Evolutionary conservation across 2,113 vertebrate species (phyloP), one percentile per base, ranked within the genome.

Genomic region (Columba livia): DNA sequence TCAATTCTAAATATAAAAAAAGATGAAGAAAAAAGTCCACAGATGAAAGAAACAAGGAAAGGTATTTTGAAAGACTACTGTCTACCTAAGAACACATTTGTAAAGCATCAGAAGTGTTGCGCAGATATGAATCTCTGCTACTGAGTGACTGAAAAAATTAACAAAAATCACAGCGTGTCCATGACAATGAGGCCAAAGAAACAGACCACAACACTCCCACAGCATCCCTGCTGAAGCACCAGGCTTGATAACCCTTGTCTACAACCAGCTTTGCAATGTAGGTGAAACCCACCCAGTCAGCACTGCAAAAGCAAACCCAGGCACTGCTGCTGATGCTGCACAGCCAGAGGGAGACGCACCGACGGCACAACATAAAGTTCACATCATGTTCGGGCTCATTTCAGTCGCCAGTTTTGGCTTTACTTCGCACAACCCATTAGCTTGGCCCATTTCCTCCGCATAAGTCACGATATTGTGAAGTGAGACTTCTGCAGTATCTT

Each of bases 321-420:
- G 47, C 40, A 24, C 61, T 90, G 18, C 58, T 78, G 93, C 85
- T 95, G 91, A 84, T 90, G 84, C 66, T 90, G 88, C 93, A 90
- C 44, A 62, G 87, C 50, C 47, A 73, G 61, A 83, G 51, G 70
- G 89, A 85, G 65, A 90, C 42, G 70, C 70, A 21, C 32, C 14
- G 44, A n/a, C 25, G 71, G 73, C 21, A 60, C 38, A 42, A 42
- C 65, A 15, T 28, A 6, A 34, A 64, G 65, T 36, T 91, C 93
- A 29, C 78, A 54, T 28, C 1, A 1, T 25, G 21, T 18, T 67
- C 84, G 79, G 70, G 19, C 44, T 85, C 89, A 11, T 38, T 88
- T 84, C 67, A 16, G 29, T 16, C 1, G 14, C 16, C 84, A 64
- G 36, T 42, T 79, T 25, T 26, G 23, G 79, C 62, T 87, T 86